These are phyloP conservation scores for Alligator sinensis DNA, from an alignment of 2,113 vertebrate genomes.

Conservation along the genomic window DNA sequence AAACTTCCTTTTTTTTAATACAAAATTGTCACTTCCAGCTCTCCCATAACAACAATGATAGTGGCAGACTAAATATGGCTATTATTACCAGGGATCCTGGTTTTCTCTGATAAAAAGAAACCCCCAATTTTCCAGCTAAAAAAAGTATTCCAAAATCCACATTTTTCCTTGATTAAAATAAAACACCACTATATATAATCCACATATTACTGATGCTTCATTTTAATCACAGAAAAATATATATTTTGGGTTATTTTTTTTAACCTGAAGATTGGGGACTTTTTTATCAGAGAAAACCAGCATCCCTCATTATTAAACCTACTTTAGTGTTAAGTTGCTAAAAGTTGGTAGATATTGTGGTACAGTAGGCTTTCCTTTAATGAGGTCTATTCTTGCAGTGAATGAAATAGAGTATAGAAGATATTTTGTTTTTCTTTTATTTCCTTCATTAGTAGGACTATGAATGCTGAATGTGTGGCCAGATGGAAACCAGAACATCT, in stretches of 20 bases:
- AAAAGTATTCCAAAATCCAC: no score
- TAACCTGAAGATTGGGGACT: no score
- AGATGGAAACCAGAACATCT: background rate
- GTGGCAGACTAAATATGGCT: background rate
- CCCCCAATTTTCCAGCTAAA: no score
- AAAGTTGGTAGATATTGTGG: slow-evolving; percentile 18
- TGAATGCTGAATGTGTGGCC: background rate
- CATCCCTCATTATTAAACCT: background rate
- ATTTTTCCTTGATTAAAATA: no score
- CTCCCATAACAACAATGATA: slow-evolving; percentile 6
- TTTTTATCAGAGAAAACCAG: no score
- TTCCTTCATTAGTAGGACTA: slow-evolving; percentile 56
- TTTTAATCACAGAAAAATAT: no score
- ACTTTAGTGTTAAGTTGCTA: slow-evolving; percentile 18
- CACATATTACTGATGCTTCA: no score
- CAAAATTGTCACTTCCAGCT: background rate
- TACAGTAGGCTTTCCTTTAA: slow-evolving; percentile 29
- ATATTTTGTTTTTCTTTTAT: slow-evolving; percentile 37
- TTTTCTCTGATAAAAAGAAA: no score
- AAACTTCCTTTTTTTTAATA: slow-evolving; percentile 22
- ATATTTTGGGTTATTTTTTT: no score
- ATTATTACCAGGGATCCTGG: background rate
- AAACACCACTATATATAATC: no score
- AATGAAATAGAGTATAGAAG: slow-evolving; percentile 24
- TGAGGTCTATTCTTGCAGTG: slow-evolving; percentile 1